phyloP scores from a whole-genome alignment of 1,140 invertebrate genomes.

The Galleria mellonella region DNA sequence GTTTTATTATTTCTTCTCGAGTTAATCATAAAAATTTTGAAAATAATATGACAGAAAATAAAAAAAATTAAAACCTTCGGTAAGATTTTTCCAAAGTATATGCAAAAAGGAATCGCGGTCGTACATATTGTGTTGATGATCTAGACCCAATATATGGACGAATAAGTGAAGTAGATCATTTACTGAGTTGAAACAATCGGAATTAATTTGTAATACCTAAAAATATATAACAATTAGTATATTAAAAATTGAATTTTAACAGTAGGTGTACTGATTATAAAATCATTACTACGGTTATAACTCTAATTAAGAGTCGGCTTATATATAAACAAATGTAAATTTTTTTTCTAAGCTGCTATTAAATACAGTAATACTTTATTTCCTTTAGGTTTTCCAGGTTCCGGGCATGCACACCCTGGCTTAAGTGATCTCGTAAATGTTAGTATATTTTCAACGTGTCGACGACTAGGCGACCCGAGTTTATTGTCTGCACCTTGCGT shows the following conservation, averaged over 20 bases:
- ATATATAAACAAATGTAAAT: too few species aligned
- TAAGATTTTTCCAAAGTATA: constrained; percentile 49
- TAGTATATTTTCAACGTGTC: constrained; percentile 34
- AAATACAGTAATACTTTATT: constrained; percentile 19
- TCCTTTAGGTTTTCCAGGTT: constrained; percentile 31
- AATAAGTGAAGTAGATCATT: constrained; percentile 58
- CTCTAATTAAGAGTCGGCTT: too few species aligned
- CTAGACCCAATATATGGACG: constrained; percentile 50
- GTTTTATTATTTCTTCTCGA: too few species aligned
- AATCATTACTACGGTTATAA: too few species aligned
- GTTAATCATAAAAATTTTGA: too few species aligned
- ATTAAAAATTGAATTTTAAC: too few species aligned
- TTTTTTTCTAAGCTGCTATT: too few species aligned
- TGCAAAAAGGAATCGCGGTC: constrained; percentile 51
- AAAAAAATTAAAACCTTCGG: constrained; percentile 21
- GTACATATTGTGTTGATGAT: constrained; percentile 63
- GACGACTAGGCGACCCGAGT: constrained; percentile 10
- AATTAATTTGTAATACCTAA: constrained; percentile 36
- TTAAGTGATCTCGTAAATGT: constrained; percentile 27
- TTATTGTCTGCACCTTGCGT: background rate
- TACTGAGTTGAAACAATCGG: constrained; percentile 59
- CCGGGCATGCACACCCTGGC: constrained; percentile 45
- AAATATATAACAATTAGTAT: background rate
- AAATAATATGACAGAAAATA: too few species aligned
- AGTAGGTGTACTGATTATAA: too few species aligned